A percentile compares a stretch with the other conserved stretches of the same genome.
Evolutionary conservation across 1,140 invertebrate species (phyloP).

Genomic region (Pseudomyrmex dendroicus): DNA sequence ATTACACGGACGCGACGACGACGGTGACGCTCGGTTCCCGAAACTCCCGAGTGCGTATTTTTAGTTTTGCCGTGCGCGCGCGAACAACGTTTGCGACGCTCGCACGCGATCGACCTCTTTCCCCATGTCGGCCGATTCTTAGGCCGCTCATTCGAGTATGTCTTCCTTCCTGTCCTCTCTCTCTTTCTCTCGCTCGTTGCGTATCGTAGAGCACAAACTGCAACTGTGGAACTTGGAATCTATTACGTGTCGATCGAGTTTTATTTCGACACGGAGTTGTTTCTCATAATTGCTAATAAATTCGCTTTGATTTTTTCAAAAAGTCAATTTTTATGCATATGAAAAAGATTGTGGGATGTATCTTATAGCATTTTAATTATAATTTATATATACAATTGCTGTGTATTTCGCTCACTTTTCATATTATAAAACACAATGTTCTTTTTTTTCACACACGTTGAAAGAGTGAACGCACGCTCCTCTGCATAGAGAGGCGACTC

Average conservation of each 20-base stretch:
- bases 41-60: conserved; percentile 41
- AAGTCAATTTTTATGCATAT: neutral
- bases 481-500: neutral
- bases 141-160: neutral
- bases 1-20: conserved; percentile 14
- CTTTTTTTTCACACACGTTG: too few relatives aligned
- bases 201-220: neutral
- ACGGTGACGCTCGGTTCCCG: conserved; percentile 35
- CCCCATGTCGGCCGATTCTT: conserved; percentile 15
- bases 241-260: conserved; percentile 9
- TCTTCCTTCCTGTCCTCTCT: neutral
- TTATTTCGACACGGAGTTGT: neutral
- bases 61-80: conserved; percentile 37
- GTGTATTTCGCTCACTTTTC: too few relatives aligned
- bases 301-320: neutral
- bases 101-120: conserved; percentile 56
- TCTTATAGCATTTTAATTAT: too few relatives aligned
- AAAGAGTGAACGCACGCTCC: neutral
- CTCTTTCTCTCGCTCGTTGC: neutral
- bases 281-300: neutral
- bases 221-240: neutral
- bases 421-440: neutral
- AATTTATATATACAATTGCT: too few relatives aligned
- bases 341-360: too few relatives aligned
- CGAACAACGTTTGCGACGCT: conserved; percentile 3